These are phyloP conservation scores for Netelia virgata DNA, from an alignment of 2,888 invertebrate genomes.

Conservation along the genomic window DNA sequence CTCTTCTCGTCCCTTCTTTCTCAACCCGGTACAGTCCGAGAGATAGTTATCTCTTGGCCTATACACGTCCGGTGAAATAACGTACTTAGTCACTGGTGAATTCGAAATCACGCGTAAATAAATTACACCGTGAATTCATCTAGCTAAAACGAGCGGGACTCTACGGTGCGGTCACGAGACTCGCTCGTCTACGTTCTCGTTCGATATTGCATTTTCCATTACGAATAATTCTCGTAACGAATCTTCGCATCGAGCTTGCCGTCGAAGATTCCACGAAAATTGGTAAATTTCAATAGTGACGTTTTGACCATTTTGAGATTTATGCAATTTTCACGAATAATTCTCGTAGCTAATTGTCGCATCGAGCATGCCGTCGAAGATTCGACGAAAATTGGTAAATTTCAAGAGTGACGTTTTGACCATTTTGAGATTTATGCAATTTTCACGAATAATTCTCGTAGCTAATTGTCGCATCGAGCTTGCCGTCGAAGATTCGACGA, in stretches of 20 bases:
- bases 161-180: background rate
- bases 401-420: no score
- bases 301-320: no score
- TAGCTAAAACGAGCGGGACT: background rate
- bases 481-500: no score
- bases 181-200: background rate
- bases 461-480: background rate
- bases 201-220: background rate
- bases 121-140: slow-evolving; percentile 30
- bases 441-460: background rate
- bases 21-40: background rate
- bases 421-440: background rate
- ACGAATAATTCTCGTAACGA: background rate
- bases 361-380: no score
- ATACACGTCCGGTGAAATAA: slow-evolving; percentile 13
- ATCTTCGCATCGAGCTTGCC: no score
- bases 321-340: background rate
- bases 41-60: background rate
- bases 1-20: background rate
- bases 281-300: no score
- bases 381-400: no score
- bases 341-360: background rate
- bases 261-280: no score
- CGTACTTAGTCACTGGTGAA: slow-evolving; percentile 30
- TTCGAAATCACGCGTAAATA: slow-evolving; percentile 44